These are phyloP conservation scores for Diaphora mendica DNA, from an alignment of 2,888 invertebrate species.

Conservation along the genomic window DNA sequence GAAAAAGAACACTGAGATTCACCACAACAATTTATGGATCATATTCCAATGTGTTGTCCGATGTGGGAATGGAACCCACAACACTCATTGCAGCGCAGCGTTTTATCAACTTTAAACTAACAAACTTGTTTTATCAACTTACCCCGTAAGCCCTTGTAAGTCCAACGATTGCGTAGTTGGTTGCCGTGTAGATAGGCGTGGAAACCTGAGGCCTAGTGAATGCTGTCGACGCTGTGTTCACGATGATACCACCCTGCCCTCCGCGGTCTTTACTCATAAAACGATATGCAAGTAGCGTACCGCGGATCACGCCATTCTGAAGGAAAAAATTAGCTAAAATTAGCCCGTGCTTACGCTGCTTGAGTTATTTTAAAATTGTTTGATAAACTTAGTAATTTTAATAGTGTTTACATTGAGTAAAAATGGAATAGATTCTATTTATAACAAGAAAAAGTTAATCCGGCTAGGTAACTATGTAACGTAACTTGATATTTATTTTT, in stretches of 20 bases:
- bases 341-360: not conserved
- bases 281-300: slow-evolving; percentile 90
- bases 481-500: too few relatives aligned
- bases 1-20: too few relatives aligned
- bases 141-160: slow-evolving; percentile 91
- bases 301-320: slow-evolving; percentile 92
- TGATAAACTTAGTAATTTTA: too few relatives aligned
- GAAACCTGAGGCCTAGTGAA: slow-evolving; percentile 90
- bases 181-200: slow-evolving; percentile 92
- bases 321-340: not conserved
- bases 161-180: slow-evolving; percentile 91
- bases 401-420: too few relatives aligned
- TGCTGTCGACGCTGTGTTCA: slow-evolving; percentile 91
- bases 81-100: too few relatives aligned
- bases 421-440: not conserved
- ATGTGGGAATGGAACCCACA: too few relatives aligned
- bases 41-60: too few relatives aligned
- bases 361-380: not conserved
- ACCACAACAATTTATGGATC: too few relatives aligned
- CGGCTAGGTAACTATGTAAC: too few relatives aligned
- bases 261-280: slow-evolving; percentile 92
- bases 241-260: slow-evolving; percentile 91
- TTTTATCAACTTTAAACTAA: too few relatives aligned
- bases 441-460: not conserved
- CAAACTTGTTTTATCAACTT: too few relatives aligned